Conservation (phyloP, 1,140 invertebrate genomes). For the Cotesia glomerata region DNA sequence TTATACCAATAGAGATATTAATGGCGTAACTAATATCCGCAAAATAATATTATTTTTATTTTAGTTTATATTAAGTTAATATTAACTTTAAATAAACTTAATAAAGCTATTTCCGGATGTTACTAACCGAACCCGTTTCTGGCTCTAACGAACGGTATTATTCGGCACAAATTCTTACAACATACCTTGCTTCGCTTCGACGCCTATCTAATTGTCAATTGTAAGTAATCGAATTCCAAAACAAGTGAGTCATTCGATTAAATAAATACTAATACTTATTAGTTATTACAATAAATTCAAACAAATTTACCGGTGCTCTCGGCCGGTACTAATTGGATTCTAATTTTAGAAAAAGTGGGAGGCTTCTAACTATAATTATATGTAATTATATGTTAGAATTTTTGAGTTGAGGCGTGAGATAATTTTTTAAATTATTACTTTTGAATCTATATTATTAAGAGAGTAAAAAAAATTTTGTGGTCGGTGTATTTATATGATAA, state of each 20-base stretch:
- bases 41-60: neutral
- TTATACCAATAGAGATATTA: neutral
- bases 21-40: neutral
- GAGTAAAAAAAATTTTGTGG: no score
- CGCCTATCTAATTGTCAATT: neutral
- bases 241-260: neutral
- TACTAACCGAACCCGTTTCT: slow-evolving; percentile 10
- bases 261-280: no score
- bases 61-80: neutral
- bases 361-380: no score
- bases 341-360: no score
- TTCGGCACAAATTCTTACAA: neutral
- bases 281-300: no score
- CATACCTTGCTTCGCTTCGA: neutral
- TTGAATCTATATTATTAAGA: no score
- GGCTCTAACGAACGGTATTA: neutral
- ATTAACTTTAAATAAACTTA: neutral
- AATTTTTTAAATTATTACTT: no score
- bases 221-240: neutral
- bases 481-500: no score
- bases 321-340: no score
- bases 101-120: slow-evolving; percentile 1
- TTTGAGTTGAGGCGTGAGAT: no score
- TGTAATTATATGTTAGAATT: no score
- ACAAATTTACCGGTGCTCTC: no score